Percentiles rank a stretch among this genome's conserved stretches.
These are phyloP conservation scores for Siphamia tubifer DNA, from an alignment of 2,113 vertebrate species.

Conservation along the genomic window DNA sequence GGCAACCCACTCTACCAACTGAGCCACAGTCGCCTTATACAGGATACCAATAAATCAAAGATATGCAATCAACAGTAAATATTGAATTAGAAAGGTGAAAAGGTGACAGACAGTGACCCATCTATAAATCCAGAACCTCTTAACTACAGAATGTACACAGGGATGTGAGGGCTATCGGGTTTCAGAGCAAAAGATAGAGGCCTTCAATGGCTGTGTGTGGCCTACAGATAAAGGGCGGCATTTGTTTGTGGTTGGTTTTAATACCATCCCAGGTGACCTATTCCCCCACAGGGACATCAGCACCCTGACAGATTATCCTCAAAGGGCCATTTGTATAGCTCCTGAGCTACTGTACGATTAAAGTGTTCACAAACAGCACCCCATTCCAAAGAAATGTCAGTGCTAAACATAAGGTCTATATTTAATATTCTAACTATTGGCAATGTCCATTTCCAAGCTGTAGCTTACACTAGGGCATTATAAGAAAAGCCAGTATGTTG, in stretches of 20 bases:
- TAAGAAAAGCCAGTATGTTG: no score
- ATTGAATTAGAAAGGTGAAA: background rate
- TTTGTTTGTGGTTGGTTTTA: constrained; percentile 70
- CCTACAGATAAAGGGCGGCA: constrained; percentile 61
- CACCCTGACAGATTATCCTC: constrained; percentile 39
- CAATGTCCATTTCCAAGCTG: background rate
- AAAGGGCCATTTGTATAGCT: constrained; percentile 25
- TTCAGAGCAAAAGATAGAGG: constrained; percentile 30
- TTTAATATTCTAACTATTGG: no score
- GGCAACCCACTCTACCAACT: no score
- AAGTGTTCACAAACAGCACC: constrained; percentile 23
- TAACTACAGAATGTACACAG: background rate
- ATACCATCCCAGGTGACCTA: constrained; percentile 47
- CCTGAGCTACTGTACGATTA: constrained; percentile 8
- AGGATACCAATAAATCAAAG: background rate
- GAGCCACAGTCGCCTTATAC: no score
- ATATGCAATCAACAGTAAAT: background rate
- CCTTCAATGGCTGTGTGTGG: constrained; percentile 41
- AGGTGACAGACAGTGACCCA: background rate
- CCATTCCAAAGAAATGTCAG: constrained; percentile 34
- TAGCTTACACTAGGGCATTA: no score
- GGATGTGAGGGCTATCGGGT: constrained; percentile 29
- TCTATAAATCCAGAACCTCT: background rate
- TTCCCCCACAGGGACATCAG: constrained; percentile 32
- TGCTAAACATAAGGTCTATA: constrained; percentile 1